Evolutionary conservation across 2,113 vertebrate species (phyloP), one percentile per base, ranked within the genome.

Genomic region (Atlantisia rogersi): DNA sequence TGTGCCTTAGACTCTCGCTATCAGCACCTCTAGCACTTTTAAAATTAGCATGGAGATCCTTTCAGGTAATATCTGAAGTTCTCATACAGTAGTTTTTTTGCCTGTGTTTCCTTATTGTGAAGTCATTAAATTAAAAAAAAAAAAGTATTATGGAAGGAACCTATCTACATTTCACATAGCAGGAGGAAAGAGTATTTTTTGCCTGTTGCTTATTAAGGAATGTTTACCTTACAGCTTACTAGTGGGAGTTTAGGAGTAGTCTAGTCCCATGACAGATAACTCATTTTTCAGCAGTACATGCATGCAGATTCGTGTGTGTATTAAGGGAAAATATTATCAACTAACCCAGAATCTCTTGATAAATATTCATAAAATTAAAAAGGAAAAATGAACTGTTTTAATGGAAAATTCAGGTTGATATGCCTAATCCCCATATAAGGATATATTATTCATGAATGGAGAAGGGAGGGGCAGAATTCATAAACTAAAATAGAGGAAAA

Each of bases 291-390:
- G 67, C 87, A 35, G 37, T 75, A 53, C 28, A 40, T 67, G 58
- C 28, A 37, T 67, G 42, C 58, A 20, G 44, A 82, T 67, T 86
- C 42, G 48, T 32, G 26, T 39, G 52, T 84, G 46, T 50, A 60
- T 91, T 84, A 81, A 42, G 52, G 48, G 11, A 37, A 92, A 93
- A 86, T 56, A 70, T 15, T 63, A 63, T 79, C 92, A 96, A 63
- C 79, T 86, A 92, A 76, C 16, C 15, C 17, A 18, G 31, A 79
- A 89, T 90, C 67, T 39, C 53, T 70, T 77, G 35, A 91, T 80
- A 96, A 95, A 86, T 95, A 88, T 94, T 92, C 29, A 92, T 90
- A 68, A 63, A 82, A 68, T 87, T 89, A 60, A 85, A 84, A 25
- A 77, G n/a, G 86, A 69, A 76, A 53, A 91, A 52, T 59, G 13